Evolutionary conservation across 92 coral and sea anemone species (phyloP).

Genomic region (Desmophyllum pertusum): DNA sequence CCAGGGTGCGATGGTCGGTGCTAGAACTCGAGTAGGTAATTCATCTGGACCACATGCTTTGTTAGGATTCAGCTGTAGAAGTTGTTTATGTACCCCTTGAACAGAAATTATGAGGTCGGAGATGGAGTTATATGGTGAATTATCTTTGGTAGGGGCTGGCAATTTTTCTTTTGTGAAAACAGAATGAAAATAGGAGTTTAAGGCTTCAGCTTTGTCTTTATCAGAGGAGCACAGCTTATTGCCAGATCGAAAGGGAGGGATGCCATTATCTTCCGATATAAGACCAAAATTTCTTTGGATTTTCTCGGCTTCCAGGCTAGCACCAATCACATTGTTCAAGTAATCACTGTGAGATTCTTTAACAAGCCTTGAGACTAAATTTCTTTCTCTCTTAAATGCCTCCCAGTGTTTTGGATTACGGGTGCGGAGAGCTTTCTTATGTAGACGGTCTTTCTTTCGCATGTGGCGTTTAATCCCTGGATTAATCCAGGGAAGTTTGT

Average conservation of each 20-base stretch:
- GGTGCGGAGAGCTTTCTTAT: constrained; percentile 56
- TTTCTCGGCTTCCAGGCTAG: constrained; percentile 49
- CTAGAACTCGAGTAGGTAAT: too few relatives aligned
- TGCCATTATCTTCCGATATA: constrained; percentile 58
- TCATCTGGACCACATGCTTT: too few relatives aligned
- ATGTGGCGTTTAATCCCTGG: too few relatives aligned
- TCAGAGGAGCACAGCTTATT: constrained; percentile 34
- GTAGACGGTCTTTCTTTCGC: constrained; percentile 61
- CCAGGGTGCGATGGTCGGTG: too few relatives aligned
- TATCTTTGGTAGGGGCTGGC: constrained; percentile 19
- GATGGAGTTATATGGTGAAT: not conserved
- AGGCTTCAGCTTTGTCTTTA: too few relatives aligned
- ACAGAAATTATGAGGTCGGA: constrained; percentile 2
- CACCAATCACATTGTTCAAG: constrained; percentile 62
- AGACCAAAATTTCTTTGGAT: constrained; percentile 75
- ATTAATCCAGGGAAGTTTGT: too few relatives aligned
- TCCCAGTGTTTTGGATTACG: constrained; percentile 43
- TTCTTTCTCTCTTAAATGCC: constrained; percentile 56
- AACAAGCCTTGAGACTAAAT: constrained; percentile 52
- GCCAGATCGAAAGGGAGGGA: constrained; percentile 55
- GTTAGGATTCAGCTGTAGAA: constrained; percentile 31
- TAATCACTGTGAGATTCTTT: constrained; percentile 56
- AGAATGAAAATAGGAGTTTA: constrained; percentile 44
- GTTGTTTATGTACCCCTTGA: constrained; percentile 26
- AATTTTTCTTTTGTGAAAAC: constrained; percentile 39